A percentile compares a stretch with the other conserved stretches of the same genome.
These are phyloP conservation scores for Procapra przewalskii DNA, from an alignment of 2,113 vertebrate species.

Conservation along the genomic window DNA sequence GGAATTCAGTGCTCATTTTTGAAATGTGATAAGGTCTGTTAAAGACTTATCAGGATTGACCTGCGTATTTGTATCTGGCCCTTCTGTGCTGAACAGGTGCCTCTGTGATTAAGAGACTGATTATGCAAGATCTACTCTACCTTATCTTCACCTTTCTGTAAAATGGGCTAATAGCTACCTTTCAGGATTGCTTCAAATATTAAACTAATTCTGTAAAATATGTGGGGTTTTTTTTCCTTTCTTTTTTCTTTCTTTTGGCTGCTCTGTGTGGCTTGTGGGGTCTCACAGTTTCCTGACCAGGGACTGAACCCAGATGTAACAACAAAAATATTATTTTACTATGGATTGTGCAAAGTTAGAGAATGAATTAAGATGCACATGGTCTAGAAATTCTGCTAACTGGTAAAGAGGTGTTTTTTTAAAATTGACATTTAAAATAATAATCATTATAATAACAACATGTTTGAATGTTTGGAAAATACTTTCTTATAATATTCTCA, in stretches of 20 bases:
- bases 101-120: background rate
- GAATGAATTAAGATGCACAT: background rate
- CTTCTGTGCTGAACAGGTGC: background rate
- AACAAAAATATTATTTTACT: background rate
- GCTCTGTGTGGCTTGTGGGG: background rate
- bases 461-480: background rate
- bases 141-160: background rate
- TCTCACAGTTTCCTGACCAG: background rate
- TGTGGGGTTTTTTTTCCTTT: background rate
- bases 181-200: background rate
- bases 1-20: background rate
- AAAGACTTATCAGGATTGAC: background rate
- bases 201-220: background rate
- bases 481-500: background rate
- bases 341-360: background rate
- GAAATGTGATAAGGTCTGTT: background rate
- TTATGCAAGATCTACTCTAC: background rate
- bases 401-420: background rate
- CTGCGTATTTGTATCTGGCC: background rate
- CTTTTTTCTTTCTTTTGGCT: background rate
- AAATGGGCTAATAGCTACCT: background rate
- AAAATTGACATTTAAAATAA: slow-evolving; percentile 31
- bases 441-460: background rate
- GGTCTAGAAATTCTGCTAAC: background rate
- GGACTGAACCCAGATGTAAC: background rate